Evolutionary conservation across 2,113 vertebrate species (phyloP).

Genomic region (Eudyptes chrysolophus): DNA sequence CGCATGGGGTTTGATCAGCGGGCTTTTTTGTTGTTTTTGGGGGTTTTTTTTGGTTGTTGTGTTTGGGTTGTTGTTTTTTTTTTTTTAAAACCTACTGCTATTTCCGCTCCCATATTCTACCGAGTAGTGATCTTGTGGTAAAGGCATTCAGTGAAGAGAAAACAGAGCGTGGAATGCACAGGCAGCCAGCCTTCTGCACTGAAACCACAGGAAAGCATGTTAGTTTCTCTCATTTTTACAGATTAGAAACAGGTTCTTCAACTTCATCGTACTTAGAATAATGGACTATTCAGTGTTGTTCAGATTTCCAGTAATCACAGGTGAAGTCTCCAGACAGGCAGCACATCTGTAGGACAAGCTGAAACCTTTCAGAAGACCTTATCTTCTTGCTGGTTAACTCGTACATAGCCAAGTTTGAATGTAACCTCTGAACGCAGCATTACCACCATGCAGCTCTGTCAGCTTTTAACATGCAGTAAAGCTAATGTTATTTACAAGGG

Average conservation of each 20-base stretch:
- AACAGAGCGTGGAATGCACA: constrained; percentile 65
- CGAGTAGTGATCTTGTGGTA: constrained; percentile 29
- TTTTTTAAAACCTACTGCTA: constrained; percentile 19
- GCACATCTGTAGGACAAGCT: neutral
- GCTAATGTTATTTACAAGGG: neutral
- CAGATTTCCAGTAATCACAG: neutral
- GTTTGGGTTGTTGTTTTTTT: no score
- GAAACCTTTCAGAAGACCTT: neutral
- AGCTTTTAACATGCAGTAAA: neutral
- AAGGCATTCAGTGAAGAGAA: constrained; percentile 70
- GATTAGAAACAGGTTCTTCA: constrained; percentile 60
- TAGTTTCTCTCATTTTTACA: constrained; percentile 42
- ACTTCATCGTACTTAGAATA: neutral
- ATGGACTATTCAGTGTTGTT: neutral
- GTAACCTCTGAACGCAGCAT: neutral
- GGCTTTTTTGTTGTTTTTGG: neutral
- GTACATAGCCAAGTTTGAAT: rapidly evolving
- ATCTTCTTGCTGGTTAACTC: neutral
- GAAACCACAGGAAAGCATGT: constrained; percentile 65
- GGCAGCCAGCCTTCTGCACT: constrained; percentile 36
- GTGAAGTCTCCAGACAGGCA: neutral
- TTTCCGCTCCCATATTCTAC: constrained; percentile 70
- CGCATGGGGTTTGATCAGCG: constrained; percentile 8
- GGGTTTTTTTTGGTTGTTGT: no score
- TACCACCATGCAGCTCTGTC: neutral